Evolutionary conservation across 2,113 vertebrate species (phyloP), one percentile per base, ranked within the genome.

Genomic region (Hippopotamus amphibius): DNA sequence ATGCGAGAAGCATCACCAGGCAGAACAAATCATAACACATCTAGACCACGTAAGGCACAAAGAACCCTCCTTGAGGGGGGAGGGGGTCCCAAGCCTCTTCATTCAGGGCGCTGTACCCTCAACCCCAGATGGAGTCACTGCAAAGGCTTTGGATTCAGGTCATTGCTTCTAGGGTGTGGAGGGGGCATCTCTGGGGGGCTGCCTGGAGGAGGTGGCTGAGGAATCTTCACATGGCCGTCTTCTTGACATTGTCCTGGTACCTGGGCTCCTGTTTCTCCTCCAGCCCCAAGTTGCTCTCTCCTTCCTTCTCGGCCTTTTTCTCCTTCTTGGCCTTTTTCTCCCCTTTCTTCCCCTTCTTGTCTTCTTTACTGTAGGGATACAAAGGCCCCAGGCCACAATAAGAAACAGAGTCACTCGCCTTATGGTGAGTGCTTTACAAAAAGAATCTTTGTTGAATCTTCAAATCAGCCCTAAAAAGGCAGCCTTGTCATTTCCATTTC

Each of bases 231-330:
- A 97, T 13, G n/a, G 63, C n/a, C 0, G 82, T 91, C n/a, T 65
- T 90, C 74, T 11, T 89, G 14, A 0, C 10, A 13, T 24, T 33
- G 77, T 24, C 76, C 0, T 30, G 2, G 4, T 59, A 48, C 2
- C 7, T 2, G 10, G 2, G 0, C 11, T 43, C 80, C 30, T 68
- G 53, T 9, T 46, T 1, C 77, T 98, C 87, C 16, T 86, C 91
- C 61, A 97, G 12, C 8, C 88, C 97, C 12, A 24, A 3, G 33
- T 97, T 98, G 43, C 53, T 91, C 76, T 66, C 22, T 79, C 96
- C 97, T 93, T 83, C 28, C 48, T 43, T 61, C 10, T 6, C 26
- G 4, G 43, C 17, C 79, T 48, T 89, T n/a, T n/a, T 16, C 59
- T 61, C 16, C 30, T 66, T 33, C 43, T 30, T 46, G 7, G 14